These are phyloP conservation scores for Malurus leucopterus DNA, from an alignment of 2,797 vertebrate species.

Conservation along the genomic window DNA sequence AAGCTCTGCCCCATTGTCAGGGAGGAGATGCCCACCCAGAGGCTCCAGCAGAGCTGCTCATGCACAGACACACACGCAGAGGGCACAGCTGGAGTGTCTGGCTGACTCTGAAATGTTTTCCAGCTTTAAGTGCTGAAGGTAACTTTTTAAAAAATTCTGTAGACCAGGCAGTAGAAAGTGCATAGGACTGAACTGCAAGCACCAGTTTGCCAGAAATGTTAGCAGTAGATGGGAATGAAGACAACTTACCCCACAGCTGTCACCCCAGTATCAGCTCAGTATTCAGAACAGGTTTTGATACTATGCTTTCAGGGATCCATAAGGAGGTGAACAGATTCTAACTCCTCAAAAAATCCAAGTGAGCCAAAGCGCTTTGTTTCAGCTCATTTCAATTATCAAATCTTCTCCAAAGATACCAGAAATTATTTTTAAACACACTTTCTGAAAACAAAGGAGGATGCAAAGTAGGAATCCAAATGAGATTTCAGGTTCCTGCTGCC, in stretches of 20 bases:
- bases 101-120: background rate
- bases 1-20: background rate
- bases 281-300: background rate
- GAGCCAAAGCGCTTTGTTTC: background rate
- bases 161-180: background rate
- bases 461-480: background rate
- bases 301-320: background rate
- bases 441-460: background rate
- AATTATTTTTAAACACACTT: background rate
- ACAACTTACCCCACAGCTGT: background rate
- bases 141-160: background rate
- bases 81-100: background rate
- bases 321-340: background rate
- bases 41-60: background rate
- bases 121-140: background rate
- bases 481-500: background rate
- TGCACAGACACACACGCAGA: fast-evolving
- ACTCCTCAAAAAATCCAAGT: background rate
- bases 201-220: background rate
- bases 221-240: background rate
- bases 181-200: background rate
- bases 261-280: background rate
- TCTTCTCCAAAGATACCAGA: background rate
- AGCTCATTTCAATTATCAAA: background rate
- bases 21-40: background rate